Base-by-base conservation (phyloP, 2,797 vertebrate genomes). In the Sebastiscus albofasciatus region DNA sequence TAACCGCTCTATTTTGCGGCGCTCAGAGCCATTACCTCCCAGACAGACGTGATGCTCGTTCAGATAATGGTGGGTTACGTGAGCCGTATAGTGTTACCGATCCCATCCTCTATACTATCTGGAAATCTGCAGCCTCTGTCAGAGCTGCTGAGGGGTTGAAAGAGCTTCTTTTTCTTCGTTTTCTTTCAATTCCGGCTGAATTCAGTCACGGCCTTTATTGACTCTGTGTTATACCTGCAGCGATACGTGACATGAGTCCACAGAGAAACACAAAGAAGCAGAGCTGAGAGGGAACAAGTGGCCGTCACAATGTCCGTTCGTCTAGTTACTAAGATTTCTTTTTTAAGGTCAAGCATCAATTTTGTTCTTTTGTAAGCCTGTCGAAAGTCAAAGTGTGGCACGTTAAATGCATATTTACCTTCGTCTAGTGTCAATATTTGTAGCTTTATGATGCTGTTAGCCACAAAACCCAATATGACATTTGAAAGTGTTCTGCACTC, bases 51-150 rank as follows among this genome's bases (percentile, higher is more conserved):
- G 83, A 81, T 70, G 27, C 49, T 75, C 4, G 4, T 52, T 75
- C 54, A 39, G 83, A 89, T 90, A 83, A 62, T 66, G 49, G 76
- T 69, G 69, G 16, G 64, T 67, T 79, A 77, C 26, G 16, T 77
- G 54, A 85, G 65, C 54, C 39, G 42, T 74, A n/a, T 85, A 68
- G 71, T 80, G 79, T 90, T 84, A 83, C 83, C 4, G 13, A 81
- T 82, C 80, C 76, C 66, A 31, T 76, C 79, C 67, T 75, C 36
- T 52, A 9, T 34, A 29, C 84, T 79, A 8, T 81, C 80, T 42
- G 70, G 12, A 39, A 34, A 80, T 86, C 80, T 82, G 70, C 12
- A 29, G 71, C 66, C 39, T 55, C 65, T 64, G 67, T 80, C 58
- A 24, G 62, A 74, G 55, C 79, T 66, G 70, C 71, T 24, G 33